These are phyloP conservation scores for Acinonyx jubatus DNA, from an alignment of 2,113 vertebrate species.

Conservation along the genomic window DNA sequence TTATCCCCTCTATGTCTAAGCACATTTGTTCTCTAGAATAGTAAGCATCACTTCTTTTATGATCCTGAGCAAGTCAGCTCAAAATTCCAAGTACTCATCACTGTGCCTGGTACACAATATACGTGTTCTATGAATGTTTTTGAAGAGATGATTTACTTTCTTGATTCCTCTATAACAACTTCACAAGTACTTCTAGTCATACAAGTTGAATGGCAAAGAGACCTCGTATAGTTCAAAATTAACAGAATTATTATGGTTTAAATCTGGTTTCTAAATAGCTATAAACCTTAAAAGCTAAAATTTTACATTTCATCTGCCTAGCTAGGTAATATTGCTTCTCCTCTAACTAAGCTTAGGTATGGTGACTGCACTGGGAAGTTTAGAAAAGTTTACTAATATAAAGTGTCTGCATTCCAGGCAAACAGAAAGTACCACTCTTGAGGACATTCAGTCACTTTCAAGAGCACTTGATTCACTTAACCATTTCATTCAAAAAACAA, in stretches of 20 bases:
- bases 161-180: slow-evolving; percentile 21
- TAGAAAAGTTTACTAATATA: not conserved
- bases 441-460: not conserved
- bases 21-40: not conserved
- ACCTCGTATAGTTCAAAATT: not conserved
- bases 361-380: not conserved
- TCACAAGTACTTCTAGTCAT: not conserved
- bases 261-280: slow-evolving; percentile 29
- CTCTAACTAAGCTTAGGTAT: not conserved
- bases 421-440: not conserved
- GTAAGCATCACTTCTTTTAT: not conserved
- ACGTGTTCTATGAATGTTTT: not conserved
- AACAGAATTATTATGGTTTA: not conserved
- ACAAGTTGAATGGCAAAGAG: not conserved
- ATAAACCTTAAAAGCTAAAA: not conserved
- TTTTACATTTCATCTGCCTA: not conserved
- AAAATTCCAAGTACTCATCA: not conserved
- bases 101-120: not conserved
- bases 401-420: not conserved
- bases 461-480: not conserved
- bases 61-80: not conserved
- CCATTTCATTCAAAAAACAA: not conserved
- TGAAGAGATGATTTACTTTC: not conserved
- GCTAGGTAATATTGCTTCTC: not conserved
- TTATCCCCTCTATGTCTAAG: not conserved